Evolutionary conservation across 2,113 vertebrate genomes (phyloP).

Genomic region (Apistogramma diplotaenia): DNA sequence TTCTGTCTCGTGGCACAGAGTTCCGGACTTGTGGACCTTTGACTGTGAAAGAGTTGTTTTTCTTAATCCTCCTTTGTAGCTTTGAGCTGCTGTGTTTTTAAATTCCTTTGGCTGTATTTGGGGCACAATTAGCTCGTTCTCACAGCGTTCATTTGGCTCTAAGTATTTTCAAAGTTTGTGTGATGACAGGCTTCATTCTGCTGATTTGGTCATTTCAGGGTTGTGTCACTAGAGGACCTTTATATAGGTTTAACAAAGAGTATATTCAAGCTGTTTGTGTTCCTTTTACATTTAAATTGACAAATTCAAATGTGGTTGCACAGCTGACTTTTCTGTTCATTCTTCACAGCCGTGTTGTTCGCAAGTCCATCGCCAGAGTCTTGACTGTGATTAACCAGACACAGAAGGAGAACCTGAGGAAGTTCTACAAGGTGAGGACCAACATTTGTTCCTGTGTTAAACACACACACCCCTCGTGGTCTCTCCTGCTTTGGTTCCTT

Average conservation of each 20-base stretch:
- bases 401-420: constrained; percentile 97
- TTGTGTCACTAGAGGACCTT: no score
- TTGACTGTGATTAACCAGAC: constrained; percentile 99
- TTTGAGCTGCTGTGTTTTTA: no score
- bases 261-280: not conserved
- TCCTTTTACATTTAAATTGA: no score
- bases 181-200: not conserved
- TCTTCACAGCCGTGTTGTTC: constrained; percentile 87
- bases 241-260: no score
- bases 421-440: constrained; percentile 91
- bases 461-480: not conserved
- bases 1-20: no score
- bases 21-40: no score
- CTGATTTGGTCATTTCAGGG: not conserved
- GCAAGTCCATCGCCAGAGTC: constrained; percentile 96
- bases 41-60: no score
- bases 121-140: no score
- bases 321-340: not conserved
- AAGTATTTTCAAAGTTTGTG: not conserved
- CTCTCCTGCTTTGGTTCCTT: not conserved
- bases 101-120: no score
- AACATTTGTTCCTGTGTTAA: no score
- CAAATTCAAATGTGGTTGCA: not conserved
- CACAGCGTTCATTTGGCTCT: no score
- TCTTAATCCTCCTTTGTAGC: no score